A percentile compares a stretch with the other conserved stretches of the same genome.
Conservation (phyloP, 2,888 invertebrate species). For the Ernsta delagoae region DNA sequence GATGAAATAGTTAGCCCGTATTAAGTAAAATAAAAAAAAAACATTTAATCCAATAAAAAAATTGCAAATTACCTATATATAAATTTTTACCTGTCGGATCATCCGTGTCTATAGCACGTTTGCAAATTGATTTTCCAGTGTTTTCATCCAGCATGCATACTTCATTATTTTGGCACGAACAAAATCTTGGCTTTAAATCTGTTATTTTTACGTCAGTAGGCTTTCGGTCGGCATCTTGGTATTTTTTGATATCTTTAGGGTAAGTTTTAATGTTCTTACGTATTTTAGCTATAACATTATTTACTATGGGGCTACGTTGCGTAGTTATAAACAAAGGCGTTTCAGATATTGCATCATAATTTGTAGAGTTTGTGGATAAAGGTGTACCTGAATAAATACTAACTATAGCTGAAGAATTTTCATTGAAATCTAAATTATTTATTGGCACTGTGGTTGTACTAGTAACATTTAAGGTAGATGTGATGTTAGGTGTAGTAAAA, state of each 20-base stretch:
- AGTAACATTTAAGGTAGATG: constrained; percentile 61
- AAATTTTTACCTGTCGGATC: constrained; percentile 84
- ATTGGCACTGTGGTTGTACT: constrained; percentile 81
- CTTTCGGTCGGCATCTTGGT: constrained; percentile 53
- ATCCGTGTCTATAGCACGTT: constrained; percentile 73
- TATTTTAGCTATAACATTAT: constrained; percentile 67
- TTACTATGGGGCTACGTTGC: constrained; percentile 56
- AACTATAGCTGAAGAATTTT: constrained; percentile 63
- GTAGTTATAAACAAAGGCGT: constrained; percentile 50
- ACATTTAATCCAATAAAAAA: too few relatives aligned
- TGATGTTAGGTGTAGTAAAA: constrained; percentile 75
- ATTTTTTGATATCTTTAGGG: constrained; percentile 61
- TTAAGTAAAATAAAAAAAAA: too few relatives aligned
- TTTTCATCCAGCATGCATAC: constrained; percentile 87
- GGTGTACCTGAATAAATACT: constrained; percentile 56
- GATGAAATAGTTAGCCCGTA: too few relatives aligned
- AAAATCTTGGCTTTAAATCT: constrained; percentile 73
- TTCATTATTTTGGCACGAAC: constrained; percentile 83
- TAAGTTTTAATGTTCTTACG: constrained; percentile 77
- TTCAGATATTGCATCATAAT: constrained; percentile 52
- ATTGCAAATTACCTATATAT: too few relatives aligned
- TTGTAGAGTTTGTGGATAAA: constrained; percentile 46
- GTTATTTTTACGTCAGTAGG: constrained; percentile 68
- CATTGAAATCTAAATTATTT: constrained; percentile 59
- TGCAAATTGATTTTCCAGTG: constrained; percentile 85